phyloP scores from a whole-genome alignment of 2,113 vertebrate genomes.

The Megaceryle maxima region DNA sequence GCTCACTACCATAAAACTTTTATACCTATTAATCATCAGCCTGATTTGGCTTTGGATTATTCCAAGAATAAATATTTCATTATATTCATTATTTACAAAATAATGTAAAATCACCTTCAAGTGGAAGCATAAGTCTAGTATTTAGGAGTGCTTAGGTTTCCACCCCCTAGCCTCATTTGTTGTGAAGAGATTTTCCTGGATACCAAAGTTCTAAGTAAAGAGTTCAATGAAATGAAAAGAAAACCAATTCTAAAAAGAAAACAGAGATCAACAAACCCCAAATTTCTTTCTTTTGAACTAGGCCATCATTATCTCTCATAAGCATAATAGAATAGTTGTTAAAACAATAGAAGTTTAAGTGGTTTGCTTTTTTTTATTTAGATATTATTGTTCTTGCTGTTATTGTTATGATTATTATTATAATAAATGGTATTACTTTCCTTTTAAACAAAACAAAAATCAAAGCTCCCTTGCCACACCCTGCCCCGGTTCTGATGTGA shows the following conservation, averaged over 20 bases:
- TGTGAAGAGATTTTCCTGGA: conserved; percentile 49
- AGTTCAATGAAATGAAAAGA: background rate
- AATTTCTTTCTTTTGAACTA: background rate
- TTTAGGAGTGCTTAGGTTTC: background rate
- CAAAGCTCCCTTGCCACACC: background rate
- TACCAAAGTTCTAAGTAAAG: conserved; percentile 29
- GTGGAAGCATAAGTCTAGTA: background rate
- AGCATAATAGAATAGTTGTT: background rate
- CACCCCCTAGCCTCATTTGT: background rate
- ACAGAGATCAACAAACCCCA: background rate
- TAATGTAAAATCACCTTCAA: background rate
- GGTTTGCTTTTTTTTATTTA: background rate
- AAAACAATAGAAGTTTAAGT: background rate
- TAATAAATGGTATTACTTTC: background rate
- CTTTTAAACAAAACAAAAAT: background rate
- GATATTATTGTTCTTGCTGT: background rate
- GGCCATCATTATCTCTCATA: background rate
- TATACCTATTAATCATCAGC: background rate
- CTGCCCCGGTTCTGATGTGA: background rate
- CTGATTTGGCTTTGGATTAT: background rate
- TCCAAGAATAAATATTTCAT: background rate
- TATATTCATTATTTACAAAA: background rate
- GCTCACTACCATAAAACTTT: background rate
- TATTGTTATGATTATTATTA: background rate
- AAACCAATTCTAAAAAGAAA: conserved; percentile 36